A percentile compares a stretch with the other conserved stretches of the same genome.
These are phyloP conservation scores for Lampropteryx suffumata DNA, from an alignment of 2,888 invertebrate genomes.

Conservation along the genomic window DNA sequence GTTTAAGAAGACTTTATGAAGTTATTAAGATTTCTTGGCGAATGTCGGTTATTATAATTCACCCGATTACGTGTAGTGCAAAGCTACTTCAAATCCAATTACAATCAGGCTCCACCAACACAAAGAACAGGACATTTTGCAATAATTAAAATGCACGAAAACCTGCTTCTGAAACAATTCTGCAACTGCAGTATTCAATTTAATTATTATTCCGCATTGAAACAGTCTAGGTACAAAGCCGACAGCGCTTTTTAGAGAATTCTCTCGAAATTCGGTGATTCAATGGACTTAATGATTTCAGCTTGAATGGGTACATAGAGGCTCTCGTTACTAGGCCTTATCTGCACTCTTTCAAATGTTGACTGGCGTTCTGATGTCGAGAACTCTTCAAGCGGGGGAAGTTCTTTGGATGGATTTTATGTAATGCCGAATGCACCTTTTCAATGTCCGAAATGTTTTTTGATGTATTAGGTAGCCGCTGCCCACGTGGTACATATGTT, in stretches of 20 bases:
- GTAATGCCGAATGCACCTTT: conserved; percentile 17
- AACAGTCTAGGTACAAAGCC: conserved; percentile 10
- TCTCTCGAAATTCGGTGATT: conserved; percentile 68
- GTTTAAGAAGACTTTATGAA: no score
- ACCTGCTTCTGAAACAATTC: conserved; percentile 26
- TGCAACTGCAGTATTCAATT: conserved; percentile 33
- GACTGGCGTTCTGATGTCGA: conserved; percentile 35
- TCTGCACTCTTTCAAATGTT: conserved; percentile 35
- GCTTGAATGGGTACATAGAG: conserved; percentile 61
- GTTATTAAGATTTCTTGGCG: no score
- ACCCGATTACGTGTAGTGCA: no score
- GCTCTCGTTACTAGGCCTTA: conserved; percentile 51
- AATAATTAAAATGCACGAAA: conserved; percentile 21
- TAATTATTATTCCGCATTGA: conserved; percentile 32
- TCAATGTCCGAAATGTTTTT: conserved; percentile 20
- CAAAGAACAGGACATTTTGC: conserved; percentile 5
- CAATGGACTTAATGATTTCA: conserved; percentile 71
- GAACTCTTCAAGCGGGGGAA: conserved; percentile 34
- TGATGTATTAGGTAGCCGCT: conserved; percentile 7
- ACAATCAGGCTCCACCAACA: background rate
- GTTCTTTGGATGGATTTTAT: conserved; percentile 28
- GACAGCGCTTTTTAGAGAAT: conserved; percentile 18
- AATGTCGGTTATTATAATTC: no score
- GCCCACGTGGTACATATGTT: no score
- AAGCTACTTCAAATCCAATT: conserved; percentile 4